Evolutionary conservation across 2,888 invertebrate genomes (phyloP).

Genomic region (Rhingia campestris): DNA sequence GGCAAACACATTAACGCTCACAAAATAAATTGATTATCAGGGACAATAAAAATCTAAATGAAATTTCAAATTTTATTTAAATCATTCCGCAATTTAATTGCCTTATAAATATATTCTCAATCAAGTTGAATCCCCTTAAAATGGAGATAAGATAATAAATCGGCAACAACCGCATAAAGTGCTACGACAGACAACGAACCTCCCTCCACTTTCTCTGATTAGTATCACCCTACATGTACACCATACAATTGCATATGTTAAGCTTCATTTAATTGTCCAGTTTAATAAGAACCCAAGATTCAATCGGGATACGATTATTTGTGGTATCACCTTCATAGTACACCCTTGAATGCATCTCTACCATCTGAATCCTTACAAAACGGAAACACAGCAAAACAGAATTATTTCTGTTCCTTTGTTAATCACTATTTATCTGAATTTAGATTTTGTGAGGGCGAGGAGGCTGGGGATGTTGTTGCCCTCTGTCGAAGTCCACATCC

Average conservation of each 20-base stretch:
- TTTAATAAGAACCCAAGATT: constrained; percentile 47
- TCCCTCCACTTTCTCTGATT: constrained; percentile 5
- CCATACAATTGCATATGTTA: constrained; percentile 77
- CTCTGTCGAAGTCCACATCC: constrained; percentile 13
- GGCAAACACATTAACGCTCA: no score
- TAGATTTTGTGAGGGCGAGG: not conserved
- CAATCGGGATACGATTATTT: constrained; percentile 55
- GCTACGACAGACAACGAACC: no score
- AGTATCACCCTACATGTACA: constrained; percentile 11
- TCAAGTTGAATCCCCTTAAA: no score
- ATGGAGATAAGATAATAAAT: no score
- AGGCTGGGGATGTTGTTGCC: constrained; percentile 10
- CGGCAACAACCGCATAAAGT: no score
- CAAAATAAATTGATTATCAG: no score
- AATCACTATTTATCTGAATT: constrained; percentile 3
- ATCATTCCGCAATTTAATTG: no score
- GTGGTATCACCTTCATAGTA: constrained; percentile 54
- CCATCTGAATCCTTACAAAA: constrained; percentile 50
- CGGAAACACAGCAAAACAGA: constrained; percentile 37
- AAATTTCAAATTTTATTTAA: no score
- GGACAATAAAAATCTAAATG: no score
- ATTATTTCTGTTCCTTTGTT: constrained; percentile 37
- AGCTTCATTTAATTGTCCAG: constrained; percentile 79
- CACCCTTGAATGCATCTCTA: not conserved
- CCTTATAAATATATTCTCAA: no score